Conservation (phyloP, 2,113 vertebrate genomes). For the Crotalus tigris region DNA sequence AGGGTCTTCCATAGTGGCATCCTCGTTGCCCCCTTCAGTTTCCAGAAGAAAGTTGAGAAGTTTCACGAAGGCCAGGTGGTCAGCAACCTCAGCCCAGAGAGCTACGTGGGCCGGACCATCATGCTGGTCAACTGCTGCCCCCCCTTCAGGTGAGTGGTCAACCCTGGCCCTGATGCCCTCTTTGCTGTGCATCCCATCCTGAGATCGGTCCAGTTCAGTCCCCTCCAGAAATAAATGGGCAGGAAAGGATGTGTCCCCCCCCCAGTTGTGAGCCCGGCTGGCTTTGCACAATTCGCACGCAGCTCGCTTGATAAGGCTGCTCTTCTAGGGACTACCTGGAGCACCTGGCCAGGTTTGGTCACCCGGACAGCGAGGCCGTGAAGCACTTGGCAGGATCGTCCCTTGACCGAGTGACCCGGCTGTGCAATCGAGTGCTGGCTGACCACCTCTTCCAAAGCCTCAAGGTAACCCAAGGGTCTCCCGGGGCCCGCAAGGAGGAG, state of each 20-base stretch:
- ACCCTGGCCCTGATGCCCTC: neutral
- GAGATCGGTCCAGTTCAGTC: neutral
- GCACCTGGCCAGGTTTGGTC: conserved; percentile 74
- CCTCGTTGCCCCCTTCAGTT: conserved; percentile 64
- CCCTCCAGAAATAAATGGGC: neutral
- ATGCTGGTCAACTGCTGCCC: conserved; percentile 86
- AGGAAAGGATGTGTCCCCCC: neutral
- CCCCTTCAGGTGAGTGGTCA: conserved; percentile 72
- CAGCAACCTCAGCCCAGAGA: conserved; percentile 59
- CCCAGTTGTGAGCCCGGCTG: neutral
- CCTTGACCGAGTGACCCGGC: conserved; percentile 78
- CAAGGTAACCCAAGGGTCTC: conserved; percentile 67
- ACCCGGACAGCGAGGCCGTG: conserved; percentile 72
- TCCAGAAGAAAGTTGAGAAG: conserved; percentile 84
- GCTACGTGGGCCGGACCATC: conserved; percentile 78
- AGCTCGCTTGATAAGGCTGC: neutral
- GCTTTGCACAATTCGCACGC: no score
- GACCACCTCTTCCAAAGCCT: conserved; percentile 80
- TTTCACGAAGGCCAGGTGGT: conserved; percentile 78
- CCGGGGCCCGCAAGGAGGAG: neutral
- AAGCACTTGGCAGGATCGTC: conserved; percentile 67
- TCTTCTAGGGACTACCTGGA: conserved; percentile 72
- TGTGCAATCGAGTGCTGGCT: conserved; percentile 76
- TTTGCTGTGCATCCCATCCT: neutral
- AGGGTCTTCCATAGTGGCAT: neutral